Conservation (phyloP, 53 echinoderm and acorn worm genomes). For the Paelopatides confundens region DNA sequence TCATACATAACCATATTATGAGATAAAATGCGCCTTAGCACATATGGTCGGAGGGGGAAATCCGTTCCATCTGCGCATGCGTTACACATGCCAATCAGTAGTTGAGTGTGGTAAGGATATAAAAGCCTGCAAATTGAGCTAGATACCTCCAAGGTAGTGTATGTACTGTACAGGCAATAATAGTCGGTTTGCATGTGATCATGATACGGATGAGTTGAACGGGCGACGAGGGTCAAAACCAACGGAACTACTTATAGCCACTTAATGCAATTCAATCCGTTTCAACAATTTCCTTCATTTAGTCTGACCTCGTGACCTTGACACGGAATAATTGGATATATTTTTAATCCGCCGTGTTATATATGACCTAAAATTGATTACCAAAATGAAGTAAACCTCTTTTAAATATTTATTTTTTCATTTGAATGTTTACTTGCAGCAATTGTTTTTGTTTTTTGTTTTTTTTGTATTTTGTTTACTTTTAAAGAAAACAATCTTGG, state of each 20-base stretch:
- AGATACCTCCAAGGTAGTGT: background rate
- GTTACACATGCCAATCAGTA: conserved; percentile 38
- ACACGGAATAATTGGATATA: background rate
- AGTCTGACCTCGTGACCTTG: conserved; percentile 34
- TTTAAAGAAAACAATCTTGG: too few species aligned
- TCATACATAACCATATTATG: conserved; percentile 48
- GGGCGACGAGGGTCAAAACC: conserved; percentile 24
- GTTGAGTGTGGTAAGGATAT: conserved; percentile 8
- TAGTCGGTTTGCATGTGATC: conserved; percentile 37
- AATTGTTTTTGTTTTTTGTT: too few species aligned
- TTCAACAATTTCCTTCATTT: conserved; percentile 43
- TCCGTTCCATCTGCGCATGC: conserved; percentile 21
- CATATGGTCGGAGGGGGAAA: conserved; percentile 11
- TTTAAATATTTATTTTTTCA: too few species aligned
- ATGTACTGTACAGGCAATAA: background rate
- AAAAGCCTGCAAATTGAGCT: background rate
- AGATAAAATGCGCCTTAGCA: conserved; percentile 41
- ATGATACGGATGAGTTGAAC: conserved; percentile 25
- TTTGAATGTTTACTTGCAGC: too few species aligned
- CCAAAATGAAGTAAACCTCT: too few species aligned
- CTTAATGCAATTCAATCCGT: conserved; percentile 24
- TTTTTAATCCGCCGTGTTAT: too few species aligned
- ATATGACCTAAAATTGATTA: too few species aligned
- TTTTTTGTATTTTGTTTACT: too few species aligned
- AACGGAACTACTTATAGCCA: conserved; percentile 45